Percentiles rank a stretch among this genome's conserved stretches.
Evolutionary conservation across 2,113 vertebrate species (phyloP).

Genomic region (Phylloscopus trochiloides): DNA sequence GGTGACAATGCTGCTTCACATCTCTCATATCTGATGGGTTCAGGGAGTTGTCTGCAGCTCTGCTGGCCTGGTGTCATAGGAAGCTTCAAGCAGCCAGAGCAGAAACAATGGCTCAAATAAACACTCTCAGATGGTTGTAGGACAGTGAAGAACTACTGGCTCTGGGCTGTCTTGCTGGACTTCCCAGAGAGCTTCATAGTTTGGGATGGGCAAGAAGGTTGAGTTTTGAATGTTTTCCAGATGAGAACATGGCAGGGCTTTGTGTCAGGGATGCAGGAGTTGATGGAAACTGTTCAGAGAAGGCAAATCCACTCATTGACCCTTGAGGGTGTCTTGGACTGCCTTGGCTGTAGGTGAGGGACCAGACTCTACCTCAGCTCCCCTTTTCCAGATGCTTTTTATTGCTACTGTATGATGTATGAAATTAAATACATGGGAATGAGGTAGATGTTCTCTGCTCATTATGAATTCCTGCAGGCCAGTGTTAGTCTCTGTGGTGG

Average conservation of each 20-base stretch:
- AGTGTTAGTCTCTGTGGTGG: not conserved
- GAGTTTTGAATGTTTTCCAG: not conserved
- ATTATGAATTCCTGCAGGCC: not conserved
- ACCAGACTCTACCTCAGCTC: not conserved
- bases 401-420: not conserved
- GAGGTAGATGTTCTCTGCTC: not conserved
- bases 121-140: not conserved
- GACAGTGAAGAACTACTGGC: not conserved
- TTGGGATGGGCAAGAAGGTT: not conserved
- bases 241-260: not conserved
- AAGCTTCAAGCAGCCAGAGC: not conserved
- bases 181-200: not conserved
- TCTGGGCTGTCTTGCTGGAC: not conserved
- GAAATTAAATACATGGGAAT: not conserved
- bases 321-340: not conserved
- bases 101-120: not conserved
- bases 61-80: not conserved
- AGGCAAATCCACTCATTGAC: not conserved
- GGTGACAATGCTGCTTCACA: not conserved
- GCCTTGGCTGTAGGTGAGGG: not conserved
- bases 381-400: not conserved
- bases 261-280: not conserved
- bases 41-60: not conserved
- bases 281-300: not conserved
- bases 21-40: not conserved